Percentiles rank a stretch among this genome's conserved stretches.
Evolutionary conservation across 2,113 vertebrate genomes (phyloP).

Genomic region (Pontoporia blainvillei): DNA sequence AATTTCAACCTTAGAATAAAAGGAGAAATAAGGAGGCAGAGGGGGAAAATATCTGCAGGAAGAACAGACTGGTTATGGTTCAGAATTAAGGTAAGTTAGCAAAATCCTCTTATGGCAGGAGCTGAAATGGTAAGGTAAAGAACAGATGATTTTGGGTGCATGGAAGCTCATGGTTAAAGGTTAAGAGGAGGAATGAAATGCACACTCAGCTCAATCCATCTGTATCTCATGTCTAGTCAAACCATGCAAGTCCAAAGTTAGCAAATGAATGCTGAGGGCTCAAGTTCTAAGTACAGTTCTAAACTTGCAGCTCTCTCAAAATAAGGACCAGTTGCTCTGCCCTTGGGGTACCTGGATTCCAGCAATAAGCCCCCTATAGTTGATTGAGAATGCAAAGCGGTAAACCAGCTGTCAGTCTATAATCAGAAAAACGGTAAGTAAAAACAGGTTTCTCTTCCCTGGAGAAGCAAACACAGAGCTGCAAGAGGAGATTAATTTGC

Average conservation of each 20-base stretch:
- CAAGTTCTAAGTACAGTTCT: not conserved
- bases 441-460: not conserved
- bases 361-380: fast-evolving
- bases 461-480: not conserved
- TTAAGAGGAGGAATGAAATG: fast-evolving
- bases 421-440: not conserved
- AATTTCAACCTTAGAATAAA: not conserved
- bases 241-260: not conserved
- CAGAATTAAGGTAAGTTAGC: not conserved
- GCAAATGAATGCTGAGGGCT: not conserved
- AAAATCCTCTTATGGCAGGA: not conserved
- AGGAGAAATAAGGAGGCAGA: not conserved
- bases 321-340: fast-evolving
- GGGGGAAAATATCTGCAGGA: not conserved
- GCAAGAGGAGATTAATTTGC: not conserved
- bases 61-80: not conserved
- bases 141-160: fast-evolving
- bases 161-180: fast-evolving
- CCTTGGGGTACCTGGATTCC: fast-evolving
- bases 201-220: fast-evolving
- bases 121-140: not conserved
- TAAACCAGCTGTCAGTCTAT: not conserved
- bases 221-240: not conserved
- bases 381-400: fast-evolving
- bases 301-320: not conserved